Evolutionary conservation across 2,888 invertebrate species (phyloP), one percentile per base, ranked within the genome.

Genomic region (Dryobotodes eremita): DNA sequence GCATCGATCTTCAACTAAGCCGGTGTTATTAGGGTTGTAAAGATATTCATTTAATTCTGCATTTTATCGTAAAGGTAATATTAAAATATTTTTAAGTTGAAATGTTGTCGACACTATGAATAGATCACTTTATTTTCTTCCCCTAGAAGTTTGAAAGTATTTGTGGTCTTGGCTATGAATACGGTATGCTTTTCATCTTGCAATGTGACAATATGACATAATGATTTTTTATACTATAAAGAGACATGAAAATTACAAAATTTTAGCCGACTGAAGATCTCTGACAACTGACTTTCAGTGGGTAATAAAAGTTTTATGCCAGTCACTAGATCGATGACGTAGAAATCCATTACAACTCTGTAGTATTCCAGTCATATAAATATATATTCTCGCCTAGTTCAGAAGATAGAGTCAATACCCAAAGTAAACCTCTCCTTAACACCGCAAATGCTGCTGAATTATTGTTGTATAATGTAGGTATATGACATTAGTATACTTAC

Each of bases 1-100:
- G 70, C 75, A 84, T 84, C 62, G 86, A 85, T 85, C 86, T 85
- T 80, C 65, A 59, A 53, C 70, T 71, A 84, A 86, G 76, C 53
- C 80, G 73, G 36, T 46, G 66, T 31, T 75, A 66, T 71, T 79
- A 85, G 84, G 84, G 84, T 53, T 85, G 84, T 74, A 84, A 73
- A 42, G 17, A 42, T 59, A 46, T 74, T 31, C 31, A 64, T 71
- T 83, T 55, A 17, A 5, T 36, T 71, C 17, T n/a, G 2, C 0
- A 59, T 50, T 65, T 65, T 36, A 59, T 59, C 59, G 20, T 20
- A n/a, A 8, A 17, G 0, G 0, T 7, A 11, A 71, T 31, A 17
- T 31, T 36, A 15, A 31, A 23, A 8, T 5, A 7, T 61, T 26
- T 64, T 23, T n/a, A 31, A n/a, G 11, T 42, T 8, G 2, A 23